Percentiles rank a stretch among this genome's conserved stretches.
Conservation (phyloP, 2,797 vertebrate species). For the Parauchenoglanis ngamensis region DNA sequence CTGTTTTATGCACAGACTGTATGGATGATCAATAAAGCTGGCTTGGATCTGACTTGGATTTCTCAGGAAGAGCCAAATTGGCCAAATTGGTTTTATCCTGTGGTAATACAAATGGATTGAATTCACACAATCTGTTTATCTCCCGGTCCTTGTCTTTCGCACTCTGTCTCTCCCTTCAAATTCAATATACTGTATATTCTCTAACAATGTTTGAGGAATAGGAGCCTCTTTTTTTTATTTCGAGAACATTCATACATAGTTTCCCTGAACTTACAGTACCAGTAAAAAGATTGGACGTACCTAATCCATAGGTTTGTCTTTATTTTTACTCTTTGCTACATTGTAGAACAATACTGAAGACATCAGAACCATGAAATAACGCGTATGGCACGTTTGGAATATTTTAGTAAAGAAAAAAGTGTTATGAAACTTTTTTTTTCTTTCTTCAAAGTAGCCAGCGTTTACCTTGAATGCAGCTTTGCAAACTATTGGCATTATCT, state of each 20-base stretch:
- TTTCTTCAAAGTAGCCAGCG: no score
- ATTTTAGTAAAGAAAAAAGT: no score
- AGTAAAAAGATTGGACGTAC: no score
- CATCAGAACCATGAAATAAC: no score
- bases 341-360: no score
- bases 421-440: no score
- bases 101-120: constrained; percentile 9
- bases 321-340: no score
- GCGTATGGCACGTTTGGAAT: no score
- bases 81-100: constrained; percentile 22
- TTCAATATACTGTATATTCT: neutral
- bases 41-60: neutral
- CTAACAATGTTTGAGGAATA: neutral
- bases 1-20: neutral
- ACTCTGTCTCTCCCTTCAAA: constrained; percentile 13
- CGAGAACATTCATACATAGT: neutral
- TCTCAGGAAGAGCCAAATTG: neutral
- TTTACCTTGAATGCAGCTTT: no score
- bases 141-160: neutral
- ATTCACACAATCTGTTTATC: constrained; percentile 15
- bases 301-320: no score
- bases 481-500: no score
- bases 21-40: neutral
- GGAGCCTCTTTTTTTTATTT: neutral
- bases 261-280: neutral